These are phyloP conservation scores for Drosophila navojoa DNA, from an alignment of 1,140 invertebrate genomes.

Conservation along the genomic window DNA sequence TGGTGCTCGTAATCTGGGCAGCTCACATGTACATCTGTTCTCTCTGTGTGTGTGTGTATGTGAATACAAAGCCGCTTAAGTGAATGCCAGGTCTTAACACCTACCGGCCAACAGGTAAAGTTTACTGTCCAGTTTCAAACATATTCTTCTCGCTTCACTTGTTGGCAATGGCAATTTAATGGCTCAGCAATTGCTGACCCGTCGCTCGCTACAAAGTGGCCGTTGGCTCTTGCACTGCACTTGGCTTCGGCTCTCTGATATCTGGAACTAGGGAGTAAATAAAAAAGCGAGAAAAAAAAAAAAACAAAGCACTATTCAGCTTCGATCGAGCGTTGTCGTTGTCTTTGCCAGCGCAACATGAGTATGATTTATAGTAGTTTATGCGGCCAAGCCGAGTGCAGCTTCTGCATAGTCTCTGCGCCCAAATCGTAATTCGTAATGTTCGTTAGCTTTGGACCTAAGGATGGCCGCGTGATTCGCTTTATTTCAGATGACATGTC, in stretches of 20 bases:
- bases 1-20: slow-evolving; percentile 26
- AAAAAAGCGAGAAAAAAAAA: not conserved
- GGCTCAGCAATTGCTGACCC: slow-evolving; percentile 73
- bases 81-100: slow-evolving; percentile 55
- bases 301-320: slow-evolving; percentile 8
- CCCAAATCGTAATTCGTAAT: slow-evolving; percentile 39
- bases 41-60: not conserved
- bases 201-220: slow-evolving; percentile 42
- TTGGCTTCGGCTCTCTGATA: slow-evolving; percentile 11
- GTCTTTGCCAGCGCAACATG: slow-evolving; percentile 66
- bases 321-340: slow-evolving; percentile 45
- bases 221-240: slow-evolving; percentile 40
- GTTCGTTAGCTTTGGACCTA: slow-evolving; percentile 36
- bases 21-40: not conserved
- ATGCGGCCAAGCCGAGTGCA: slow-evolving; percentile 50
- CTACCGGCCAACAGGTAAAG: slow-evolving; percentile 37
- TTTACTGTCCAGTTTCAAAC: not conserved
- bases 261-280: slow-evolving; percentile 18
- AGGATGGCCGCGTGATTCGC: slow-evolving; percentile 19
- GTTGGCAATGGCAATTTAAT: slow-evolving; percentile 71
- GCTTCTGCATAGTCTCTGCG: slow-evolving; percentile 53
- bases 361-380: slow-evolving; percentile 77
- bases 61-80: slow-evolving; percentile 41
- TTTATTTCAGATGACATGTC: not conserved
- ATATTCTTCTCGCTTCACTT: slow-evolving; percentile 45